Base-by-base conservation (phyloP, 2,888 invertebrate genomes). In the Trachelus iudaicus region DNA sequence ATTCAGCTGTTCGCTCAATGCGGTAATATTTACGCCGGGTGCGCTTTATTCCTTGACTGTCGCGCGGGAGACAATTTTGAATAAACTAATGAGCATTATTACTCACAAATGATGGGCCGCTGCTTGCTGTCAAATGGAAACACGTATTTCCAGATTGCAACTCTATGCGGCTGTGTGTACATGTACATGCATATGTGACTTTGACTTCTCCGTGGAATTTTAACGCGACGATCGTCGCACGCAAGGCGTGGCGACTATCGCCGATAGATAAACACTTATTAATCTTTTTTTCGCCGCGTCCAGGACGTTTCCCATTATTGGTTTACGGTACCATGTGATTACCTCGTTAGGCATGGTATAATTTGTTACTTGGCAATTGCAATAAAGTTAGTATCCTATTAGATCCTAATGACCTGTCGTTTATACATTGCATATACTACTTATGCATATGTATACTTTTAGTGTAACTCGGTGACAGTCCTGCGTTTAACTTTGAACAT, bases 391-490 rank as follows among this genome's bases (percentile, higher is more conserved):
- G 79, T 74, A 80, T 78, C 77, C 81, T 79, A 82, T 84, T 82
- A 80, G 80, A 71, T 73, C 75, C 79, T 83, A 86, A 85, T 84
- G 81, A 79, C 80, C 79, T 77, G 83, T 83, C 81, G 85, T 86
- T 83, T 85, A 73, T 77, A 79, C 35, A 2, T 40, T 15, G 40
- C 40, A 15, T 40, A 40, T 40, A 40, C 40, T 15, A 6, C 15
- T 0, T 3, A 40, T 15, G 40, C 4, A 1, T 40, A 40, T 6
- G 15, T 15, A 15, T 15, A 6, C 40, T 15, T 40, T 40, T 15
- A 40, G 4, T 15, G 40, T 15, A 15, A 40, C 6, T 15, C 15
- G 4, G 15, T 15, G 69, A n/a, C 37, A n/a, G 75, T 74, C 31
- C 37, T 23, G 33, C 71, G 75, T 40, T 15, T 6, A 6, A 15